Evolutionary conservation across 2,797 vertebrate genomes (phyloP).

Genomic region (Craterocephalus amniculus): DNA sequence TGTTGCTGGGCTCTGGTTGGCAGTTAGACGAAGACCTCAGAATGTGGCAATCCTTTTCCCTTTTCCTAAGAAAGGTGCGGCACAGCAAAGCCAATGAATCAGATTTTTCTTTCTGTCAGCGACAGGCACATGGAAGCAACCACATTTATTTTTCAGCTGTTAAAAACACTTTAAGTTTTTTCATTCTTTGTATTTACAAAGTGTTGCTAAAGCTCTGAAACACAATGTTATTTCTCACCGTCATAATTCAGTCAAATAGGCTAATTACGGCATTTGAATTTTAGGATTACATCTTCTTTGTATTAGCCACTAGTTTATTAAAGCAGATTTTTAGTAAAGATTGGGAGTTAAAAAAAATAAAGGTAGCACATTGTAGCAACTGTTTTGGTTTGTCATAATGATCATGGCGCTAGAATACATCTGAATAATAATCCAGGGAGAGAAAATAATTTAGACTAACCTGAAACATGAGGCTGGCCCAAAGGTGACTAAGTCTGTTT

Average conservation of each 20-base stretch:
- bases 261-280: constrained; percentile 46
- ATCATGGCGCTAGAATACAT: constrained; percentile 41
- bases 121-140: constrained; percentile 52
- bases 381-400: constrained; percentile 23
- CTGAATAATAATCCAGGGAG: constrained; percentile 12
- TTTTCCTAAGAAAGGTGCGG: constrained; percentile 47
- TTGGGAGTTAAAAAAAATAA: neutral
- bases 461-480: constrained; percentile 6
- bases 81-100: constrained; percentile 50
- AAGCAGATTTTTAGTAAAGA: constrained; percentile 25
- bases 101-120: constrained; percentile 67
- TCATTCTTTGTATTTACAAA: constrained; percentile 27
- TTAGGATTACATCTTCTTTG: constrained; percentile 19
- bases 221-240: constrained; percentile 35
- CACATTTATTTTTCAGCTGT: constrained; percentile 68
- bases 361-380: constrained; percentile 1
- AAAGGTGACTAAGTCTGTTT: constrained; percentile 45
- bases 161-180: constrained; percentile 62
- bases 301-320: constrained; percentile 24
- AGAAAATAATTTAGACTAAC: too few species aligned
- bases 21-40: constrained; percentile 72
- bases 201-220: constrained; percentile 33
- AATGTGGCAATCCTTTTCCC: constrained; percentile 55
- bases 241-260: constrained; percentile 42
- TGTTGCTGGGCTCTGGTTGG: constrained; percentile 68